phyloP scores from a whole-genome alignment of 1,140 invertebrate genomes.

The Caenorhabditis tropicalis region DNA sequence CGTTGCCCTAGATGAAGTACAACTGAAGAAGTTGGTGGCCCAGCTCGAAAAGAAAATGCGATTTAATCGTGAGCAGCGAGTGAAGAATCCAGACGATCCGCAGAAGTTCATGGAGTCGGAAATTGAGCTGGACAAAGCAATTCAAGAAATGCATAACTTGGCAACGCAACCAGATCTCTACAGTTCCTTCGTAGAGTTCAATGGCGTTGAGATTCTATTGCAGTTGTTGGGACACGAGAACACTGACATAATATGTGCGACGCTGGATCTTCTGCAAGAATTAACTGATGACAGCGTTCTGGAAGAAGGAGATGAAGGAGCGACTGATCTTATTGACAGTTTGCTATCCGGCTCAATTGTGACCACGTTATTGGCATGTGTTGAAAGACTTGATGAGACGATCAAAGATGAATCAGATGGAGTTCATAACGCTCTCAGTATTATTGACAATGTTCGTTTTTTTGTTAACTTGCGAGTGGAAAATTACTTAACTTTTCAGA shows the following conservation, averaged over 20 bases:
- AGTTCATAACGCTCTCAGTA: constrained; percentile 87
- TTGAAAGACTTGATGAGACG: constrained; percentile 89
- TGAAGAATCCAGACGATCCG: constrained; percentile 95
- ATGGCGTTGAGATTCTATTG: constrained; percentile 85
- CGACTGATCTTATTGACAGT: constrained; percentile 74
- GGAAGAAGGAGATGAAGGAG: constrained; percentile 80
- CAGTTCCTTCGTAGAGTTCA: constrained; percentile 86
- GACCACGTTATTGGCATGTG: constrained; percentile 84
- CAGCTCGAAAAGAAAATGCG: constrained; percentile 90
- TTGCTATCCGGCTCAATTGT: constrained; percentile 86
- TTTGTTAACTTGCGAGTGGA: neutral
- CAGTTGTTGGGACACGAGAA: constrained; percentile 95
- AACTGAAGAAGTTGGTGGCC: constrained; percentile 49
- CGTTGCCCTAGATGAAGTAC: constrained; percentile 46
- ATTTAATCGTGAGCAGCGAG: constrained; percentile 96
- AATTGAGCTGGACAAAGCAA: constrained; percentile 87
- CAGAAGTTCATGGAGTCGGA: constrained; percentile 99
- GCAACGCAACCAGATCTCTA: constrained; percentile 95
- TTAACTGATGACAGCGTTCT: constrained; percentile 93
- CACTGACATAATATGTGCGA: constrained; percentile 80
- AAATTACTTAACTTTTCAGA: constrained; percentile 75
- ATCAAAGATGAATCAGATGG: constrained; percentile 94
- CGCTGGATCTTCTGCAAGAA: constrained; percentile 85
- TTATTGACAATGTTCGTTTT: constrained; percentile 66
- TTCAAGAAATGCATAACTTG: constrained; percentile 89